phyloP scores from a whole-genome alignment of 2,797 vertebrate species.

The Sus cebifrons region DNA sequence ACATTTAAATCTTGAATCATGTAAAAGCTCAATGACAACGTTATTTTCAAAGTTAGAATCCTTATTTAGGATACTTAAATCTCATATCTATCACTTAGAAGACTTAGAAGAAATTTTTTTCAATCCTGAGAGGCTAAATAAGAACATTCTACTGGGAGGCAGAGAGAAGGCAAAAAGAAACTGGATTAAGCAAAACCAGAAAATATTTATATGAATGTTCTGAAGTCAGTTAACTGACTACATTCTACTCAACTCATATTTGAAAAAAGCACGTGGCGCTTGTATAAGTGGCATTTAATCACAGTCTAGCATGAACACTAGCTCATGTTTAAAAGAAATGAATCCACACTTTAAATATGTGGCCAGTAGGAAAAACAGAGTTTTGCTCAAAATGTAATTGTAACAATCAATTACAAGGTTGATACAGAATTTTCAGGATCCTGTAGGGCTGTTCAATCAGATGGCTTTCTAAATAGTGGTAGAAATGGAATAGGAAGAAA shows the following conservation, averaged over 20 bases:
- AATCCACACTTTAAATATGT: slow-evolving; percentile 35
- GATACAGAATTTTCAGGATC: slow-evolving; percentile 19
- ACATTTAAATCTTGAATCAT: not conserved
- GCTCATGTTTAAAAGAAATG: slow-evolving; percentile 29
- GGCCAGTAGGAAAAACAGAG: not conserved
- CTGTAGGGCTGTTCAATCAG: not conserved
- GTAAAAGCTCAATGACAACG: not conserved
- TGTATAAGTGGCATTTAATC: slow-evolving; percentile 37
- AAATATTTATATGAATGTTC: slow-evolving; percentile 1
- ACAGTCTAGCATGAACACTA: slow-evolving; percentile 34
- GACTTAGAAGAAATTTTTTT: not conserved
- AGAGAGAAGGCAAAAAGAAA: slow-evolving; percentile 20
- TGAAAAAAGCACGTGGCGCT: not conserved
- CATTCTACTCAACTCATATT: not conserved
- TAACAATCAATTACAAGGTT: not conserved
- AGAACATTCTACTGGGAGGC: not conserved
- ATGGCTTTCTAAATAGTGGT: not conserved
- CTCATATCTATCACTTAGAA: not conserved
- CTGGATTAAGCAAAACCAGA: not conserved
- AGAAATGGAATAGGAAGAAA: not conserved
- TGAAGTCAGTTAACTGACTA: not conserved
- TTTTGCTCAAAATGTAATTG: slow-evolving; percentile 59
- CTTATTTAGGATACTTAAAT: not conserved
- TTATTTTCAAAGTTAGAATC: slow-evolving; percentile 58
- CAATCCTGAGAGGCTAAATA: not conserved